Base-by-base conservation (phyloP, 1,140 invertebrate genomes). In the Drosophila navojoa region DNA sequence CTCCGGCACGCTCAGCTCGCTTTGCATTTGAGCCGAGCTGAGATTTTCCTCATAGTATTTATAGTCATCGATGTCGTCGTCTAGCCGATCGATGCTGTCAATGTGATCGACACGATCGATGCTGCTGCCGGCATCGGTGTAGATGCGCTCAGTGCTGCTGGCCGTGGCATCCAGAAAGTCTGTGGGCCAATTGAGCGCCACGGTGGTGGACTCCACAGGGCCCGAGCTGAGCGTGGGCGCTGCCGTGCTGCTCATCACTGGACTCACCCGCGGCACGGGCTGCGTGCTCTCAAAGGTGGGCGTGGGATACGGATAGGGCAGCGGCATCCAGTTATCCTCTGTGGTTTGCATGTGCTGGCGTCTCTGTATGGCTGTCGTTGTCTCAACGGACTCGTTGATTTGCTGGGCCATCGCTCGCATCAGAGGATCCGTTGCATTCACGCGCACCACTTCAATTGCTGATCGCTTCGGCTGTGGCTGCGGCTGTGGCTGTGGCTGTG, bases 101-200 rank as follows among this genome's bases (percentile, higher is more conserved):
- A 68, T 45, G 27, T 55, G 13, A 4, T 82, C 79, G 10, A 68
- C 45, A 2, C 70, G 63, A 60, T 72, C 70, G 9, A 62, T 70
- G n/a, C 62, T 61, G 1, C 38, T 25, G 15, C 32, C 38, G 15
- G 62, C 4, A 38, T 59, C 19, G 3, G 62, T 59, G 11, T 44
- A 22, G 5, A 60, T 62, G 22, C 77, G 80, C 6, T 64, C 59
- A 11, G 63, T 79, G 29, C 44, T 77, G 7, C 74, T 72, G 13
- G 75, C n/a, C 13, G 50, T 71, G 10, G 38, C 29, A 0, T 77
- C 75, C 2, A 91, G 55, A 47, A 91, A 91, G 52, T 91, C 90
- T 2, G 85, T 87, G 32, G 90, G 90, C 90, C 90, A 91, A 53
- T 79, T 91, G 6, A 82, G 76, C 2, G 75, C 66, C 5, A 71